phyloP scores from a whole-genome alignment of 2,797 vertebrate genomes.

The Mallotus villosus region DNA sequence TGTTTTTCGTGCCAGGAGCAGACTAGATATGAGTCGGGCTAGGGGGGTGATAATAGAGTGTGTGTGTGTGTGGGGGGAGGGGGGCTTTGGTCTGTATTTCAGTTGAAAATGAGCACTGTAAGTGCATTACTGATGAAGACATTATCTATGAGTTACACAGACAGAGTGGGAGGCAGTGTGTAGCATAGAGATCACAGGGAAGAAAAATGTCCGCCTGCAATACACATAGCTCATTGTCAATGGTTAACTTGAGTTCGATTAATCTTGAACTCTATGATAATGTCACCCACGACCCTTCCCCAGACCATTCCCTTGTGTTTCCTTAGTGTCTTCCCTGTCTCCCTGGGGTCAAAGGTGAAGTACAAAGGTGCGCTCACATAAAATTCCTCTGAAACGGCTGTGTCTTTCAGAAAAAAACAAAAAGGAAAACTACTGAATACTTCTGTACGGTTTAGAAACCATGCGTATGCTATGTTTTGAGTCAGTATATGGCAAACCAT shows the following conservation, averaged over 20 bases:
- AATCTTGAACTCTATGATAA: not conserved
- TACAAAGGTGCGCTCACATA: too few species aligned
- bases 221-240: constrained; percentile 40
- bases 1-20: constrained; percentile 74
- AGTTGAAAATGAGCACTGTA: constrained; percentile 65
- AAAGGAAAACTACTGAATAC: too few species aligned
- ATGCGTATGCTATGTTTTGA: too few species aligned
- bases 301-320: too few species aligned
- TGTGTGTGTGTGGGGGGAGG: constrained; percentile 17
- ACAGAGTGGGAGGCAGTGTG: constrained; percentile 52
- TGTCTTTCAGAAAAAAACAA: too few species aligned
- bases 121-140: constrained; percentile 72
- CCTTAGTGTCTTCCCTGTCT: too few species aligned
- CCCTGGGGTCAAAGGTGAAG: too few species aligned
- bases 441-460: too few species aligned
- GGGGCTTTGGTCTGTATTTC: constrained; percentile 70
- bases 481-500: too few species aligned
- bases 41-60: too few species aligned
- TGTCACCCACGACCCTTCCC: too few species aligned
- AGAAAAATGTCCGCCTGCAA: constrained; percentile 46
- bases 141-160: constrained; percentile 69
- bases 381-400: too few species aligned
- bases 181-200: constrained; percentile 50
- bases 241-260: constrained; percentile 45
- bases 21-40: constrained; percentile 50